These are phyloP conservation scores for Tetranychus urticae DNA, from an alignment of 1,140 invertebrate species.

Conservation along the genomic window DNA sequence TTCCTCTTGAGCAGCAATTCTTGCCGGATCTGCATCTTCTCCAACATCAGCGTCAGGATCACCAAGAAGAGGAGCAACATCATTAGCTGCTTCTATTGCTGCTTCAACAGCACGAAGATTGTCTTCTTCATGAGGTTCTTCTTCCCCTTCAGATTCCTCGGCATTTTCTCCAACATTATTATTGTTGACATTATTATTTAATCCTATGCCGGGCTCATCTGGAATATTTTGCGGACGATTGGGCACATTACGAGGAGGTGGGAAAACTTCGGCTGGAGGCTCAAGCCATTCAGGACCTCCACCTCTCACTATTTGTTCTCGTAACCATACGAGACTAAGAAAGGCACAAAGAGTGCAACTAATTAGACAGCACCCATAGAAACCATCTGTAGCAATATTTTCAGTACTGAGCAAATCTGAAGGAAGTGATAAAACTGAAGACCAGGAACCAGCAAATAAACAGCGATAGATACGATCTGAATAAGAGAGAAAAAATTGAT, in stretches of 20 bases:
- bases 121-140: slow-evolving; percentile 12
- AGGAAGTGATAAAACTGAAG: slow-evolving; percentile 49
- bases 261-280: slow-evolving; percentile 12
- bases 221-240: slow-evolving; percentile 46
- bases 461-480: slow-evolving; percentile 59
- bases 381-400: slow-evolving; percentile 71
- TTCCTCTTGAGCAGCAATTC: slow-evolving; percentile 32
- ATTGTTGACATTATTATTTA: slow-evolving; percentile 3
- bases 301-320: slow-evolving; percentile 92
- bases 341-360: slow-evolving; percentile 89
- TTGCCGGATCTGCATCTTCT: background rate
- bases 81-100: slow-evolving; percentile 13
- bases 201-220: background rate
- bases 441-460: slow-evolving; percentile 64
- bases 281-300: slow-evolving; percentile 81
- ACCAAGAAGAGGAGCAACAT: background rate
- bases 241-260: slow-evolving; percentile 22
- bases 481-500: slow-evolving; percentile 1
- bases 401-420: slow-evolving; percentile 78
- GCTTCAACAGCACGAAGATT: slow-evolving; percentile 13
- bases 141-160: slow-evolving; percentile 13
- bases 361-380: slow-evolving; percentile 88
- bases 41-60: background rate
- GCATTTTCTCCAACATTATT: slow-evolving; percentile 17
- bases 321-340: slow-evolving; percentile 82